A percentile compares a stretch with the other conserved stretches of the same genome.
These are phyloP conservation scores for Stichopus chloronotus DNA, from an alignment of 35 echinoderm and acorn worm genomes.

Conservation along the genomic window DNA sequence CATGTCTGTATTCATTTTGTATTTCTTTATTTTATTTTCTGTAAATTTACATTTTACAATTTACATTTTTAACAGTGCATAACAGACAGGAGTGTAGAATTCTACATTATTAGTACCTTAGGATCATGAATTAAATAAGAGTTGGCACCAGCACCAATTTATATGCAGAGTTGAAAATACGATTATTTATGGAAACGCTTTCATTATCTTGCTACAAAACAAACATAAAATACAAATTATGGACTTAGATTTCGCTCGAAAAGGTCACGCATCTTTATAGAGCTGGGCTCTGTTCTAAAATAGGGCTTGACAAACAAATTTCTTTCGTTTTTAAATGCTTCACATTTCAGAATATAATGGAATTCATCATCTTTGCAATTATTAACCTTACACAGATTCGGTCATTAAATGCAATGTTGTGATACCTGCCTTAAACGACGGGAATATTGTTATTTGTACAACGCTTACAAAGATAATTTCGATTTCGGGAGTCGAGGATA, in stretches of 20 bases:
- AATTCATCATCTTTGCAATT: neutral
- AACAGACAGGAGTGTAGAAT: no score
- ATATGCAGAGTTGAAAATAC: no score
- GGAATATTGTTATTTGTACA: neutral
- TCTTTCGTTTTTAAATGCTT: slow-evolving; percentile 27
- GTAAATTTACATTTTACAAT: no score
- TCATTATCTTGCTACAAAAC: neutral
- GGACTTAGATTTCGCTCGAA: slow-evolving; percentile 9
- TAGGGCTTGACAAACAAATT: slow-evolving; percentile 1
- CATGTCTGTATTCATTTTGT: no score
- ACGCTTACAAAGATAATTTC: neutral
- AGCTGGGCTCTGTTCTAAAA: slow-evolving; percentile 8
- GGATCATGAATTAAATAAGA: no score
- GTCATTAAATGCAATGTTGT: neutral
- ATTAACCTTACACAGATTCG: neutral
- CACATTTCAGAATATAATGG: slow-evolving; percentile 7
- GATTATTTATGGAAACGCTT: neutral
- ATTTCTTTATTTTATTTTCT: no score
- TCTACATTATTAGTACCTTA: no score
- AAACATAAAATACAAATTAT: neutral
- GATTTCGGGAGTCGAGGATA: neutral
- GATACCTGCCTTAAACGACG: neutral
- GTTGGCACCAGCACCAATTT: no score
- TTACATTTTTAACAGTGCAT: no score
- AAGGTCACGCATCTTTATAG: slow-evolving; percentile 20